phyloP scores from a whole-genome alignment of 1,140 invertebrate species.

The Rhopalosiphum maidis region DNA sequence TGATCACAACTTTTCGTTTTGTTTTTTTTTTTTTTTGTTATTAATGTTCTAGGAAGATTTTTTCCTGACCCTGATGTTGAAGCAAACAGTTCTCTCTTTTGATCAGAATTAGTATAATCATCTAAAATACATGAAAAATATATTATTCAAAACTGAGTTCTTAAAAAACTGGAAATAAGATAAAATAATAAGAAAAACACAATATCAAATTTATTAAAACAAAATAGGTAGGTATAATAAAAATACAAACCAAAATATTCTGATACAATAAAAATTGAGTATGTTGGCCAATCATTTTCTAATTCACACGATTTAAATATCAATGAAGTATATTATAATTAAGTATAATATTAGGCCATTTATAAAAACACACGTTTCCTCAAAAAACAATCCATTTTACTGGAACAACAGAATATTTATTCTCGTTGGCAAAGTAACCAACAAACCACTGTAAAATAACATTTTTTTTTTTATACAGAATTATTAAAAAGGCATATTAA shows the following conservation, averaged over 20 bases:
- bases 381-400: constrained; percentile 1
- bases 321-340: not conserved
- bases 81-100: not conserved
- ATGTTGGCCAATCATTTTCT: not conserved
- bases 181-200: not conserved
- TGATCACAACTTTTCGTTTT: not conserved
- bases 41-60: not conserved
- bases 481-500: no score
- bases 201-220: not conserved
- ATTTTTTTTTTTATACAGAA: no score
- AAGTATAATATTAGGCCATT: not conserved
- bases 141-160: not conserved
- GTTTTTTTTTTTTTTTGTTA: no score
- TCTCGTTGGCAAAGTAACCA: not conserved
- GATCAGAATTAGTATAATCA: not conserved
- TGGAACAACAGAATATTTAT: not conserved
- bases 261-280: not conserved
- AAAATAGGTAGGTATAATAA: not conserved
- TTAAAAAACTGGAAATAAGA: not conserved
- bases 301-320: not conserved
- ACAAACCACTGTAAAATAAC: not conserved
- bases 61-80: not conserved
- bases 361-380: not conserved
- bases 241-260: not conserved
- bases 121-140: not conserved